These are phyloP conservation scores for Formica aserva DNA, from an alignment of 2,888 invertebrate genomes.

Conservation along the genomic window DNA sequence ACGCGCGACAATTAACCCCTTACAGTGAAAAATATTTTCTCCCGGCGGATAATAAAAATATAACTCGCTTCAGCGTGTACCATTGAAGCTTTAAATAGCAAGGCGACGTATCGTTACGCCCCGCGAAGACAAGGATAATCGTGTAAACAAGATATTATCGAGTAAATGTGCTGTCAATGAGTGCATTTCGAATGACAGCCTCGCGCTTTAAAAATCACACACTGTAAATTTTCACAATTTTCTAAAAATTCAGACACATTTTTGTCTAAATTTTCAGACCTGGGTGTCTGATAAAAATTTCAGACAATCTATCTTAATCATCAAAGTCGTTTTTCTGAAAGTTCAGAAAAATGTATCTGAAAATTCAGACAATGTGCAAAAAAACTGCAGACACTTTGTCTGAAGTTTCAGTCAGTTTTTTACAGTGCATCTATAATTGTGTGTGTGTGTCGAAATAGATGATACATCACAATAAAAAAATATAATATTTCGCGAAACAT, in stretches of 20 bases:
- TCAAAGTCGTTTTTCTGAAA: no score
- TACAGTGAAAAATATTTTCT: slow-evolving; percentile 47
- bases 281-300: no score
- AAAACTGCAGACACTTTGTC: no score
- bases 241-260: no score
- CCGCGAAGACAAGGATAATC: slow-evolving; percentile 34
- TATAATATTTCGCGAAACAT: background rate
- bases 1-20: slow-evolving; percentile 49
- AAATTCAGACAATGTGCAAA: no score
- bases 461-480: background rate
- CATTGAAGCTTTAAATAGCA: slow-evolving; percentile 44
- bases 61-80: slow-evolving; percentile 15
- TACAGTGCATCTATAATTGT: background rate
- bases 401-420: no score
- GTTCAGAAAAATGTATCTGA: no score
- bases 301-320: no score
- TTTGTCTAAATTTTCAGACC: no score
- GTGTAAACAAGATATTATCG: slow-evolving; percentile 22
- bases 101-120: slow-evolving; percentile 27
- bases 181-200: background rate
- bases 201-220: background rate
- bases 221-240: no score
- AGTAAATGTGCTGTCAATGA: slow-evolving; percentile 42
- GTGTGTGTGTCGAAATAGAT: background rate
- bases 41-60: slow-evolving; percentile 47